Evolutionary conservation across 2,888 invertebrate species (phyloP), one percentile per base, ranked within the genome.

Genomic region (Amphipyra berbera): DNA sequence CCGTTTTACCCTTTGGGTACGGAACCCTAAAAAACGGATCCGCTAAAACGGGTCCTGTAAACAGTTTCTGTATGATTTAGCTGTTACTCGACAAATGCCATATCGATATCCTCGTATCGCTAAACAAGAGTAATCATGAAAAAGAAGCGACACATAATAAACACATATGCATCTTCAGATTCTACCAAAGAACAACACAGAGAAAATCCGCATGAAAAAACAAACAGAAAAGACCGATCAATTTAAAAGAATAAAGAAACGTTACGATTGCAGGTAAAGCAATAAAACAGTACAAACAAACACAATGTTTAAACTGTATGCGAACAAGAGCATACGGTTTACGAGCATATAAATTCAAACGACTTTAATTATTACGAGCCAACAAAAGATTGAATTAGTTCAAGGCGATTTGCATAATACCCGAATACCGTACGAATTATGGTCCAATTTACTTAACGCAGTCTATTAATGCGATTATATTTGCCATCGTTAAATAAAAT

Each of bases 371-470:
- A 86, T 84, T 82, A 79, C 69, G 68, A 80, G 69, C 78, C 74
- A 84, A 83, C 82, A 85, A 85, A 85, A 84, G 82, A 83, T 83
- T 77, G 79, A 80, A 85, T 85, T 83, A 81, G 79, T 77, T 78
- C 70, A 74, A 78, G 69, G 68, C 63, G 74, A 82, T 86, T 83
- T 82, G 83, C 82, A 86, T 87, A 86, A 83, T 82, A 78, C 79
- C 61, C 74, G 71, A 65, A 63, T 71, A 53, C 76, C 50, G 57
- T 38, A 73, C 47, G 49, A 73, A 61, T 66, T 75, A 70, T 75
- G 66, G 41, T 27, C 60, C 61, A 63, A 75, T 76, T 81, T 68
- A 72, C 70, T 71, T 77, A 77, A 79, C 63, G 59, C 74, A 44
- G 55, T 59, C 72, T 64, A 61, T 69, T 66, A 57, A 58, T 66